Evolutionary conservation across 1,140 invertebrate species (phyloP), one percentile per base, ranked within the genome.

Genomic region (Danaus plexippus): DNA sequence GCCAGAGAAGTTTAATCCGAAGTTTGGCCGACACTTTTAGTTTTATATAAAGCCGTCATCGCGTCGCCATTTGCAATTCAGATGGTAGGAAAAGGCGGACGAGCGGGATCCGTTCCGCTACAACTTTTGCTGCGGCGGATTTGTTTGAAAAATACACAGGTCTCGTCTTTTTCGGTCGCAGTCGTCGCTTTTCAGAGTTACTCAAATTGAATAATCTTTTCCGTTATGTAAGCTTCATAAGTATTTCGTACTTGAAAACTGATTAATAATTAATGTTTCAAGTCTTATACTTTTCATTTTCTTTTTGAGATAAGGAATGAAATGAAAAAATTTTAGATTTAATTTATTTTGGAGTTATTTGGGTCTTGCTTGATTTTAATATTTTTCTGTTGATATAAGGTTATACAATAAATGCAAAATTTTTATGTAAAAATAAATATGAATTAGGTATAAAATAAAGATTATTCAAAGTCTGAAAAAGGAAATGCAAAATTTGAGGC

Each of bases 11-110:
- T 80, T 85, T 85, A 83, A 85, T 85, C 71, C 71, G 71, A 84
- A 85, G 80, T 85, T 85, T 78, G 80, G 65, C 71, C 66, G 77
- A 82, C 77, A 82, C 76, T 84, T 85, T 82, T 82, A 82, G 80
- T 83, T 85, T 75, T 75, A 75, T 77, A 75, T 75, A 77, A 79
- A 77, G 73, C 69, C 78, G 77, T 82, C 80, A 79, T 80, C 75
- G 68, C 74, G 65, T 62, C 63, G 73, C 69, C 69, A 85, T 85
- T 85, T 83, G 80, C 82, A 85, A 85, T 85, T 80, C 80, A 83
- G 75, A 85, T 82, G 47, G 69, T 75, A 61, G 71, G 73, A 81
- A 84, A 84, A 77, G 78, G 77, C 80, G 75, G 73, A 70, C 70
- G 69, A 63, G 61, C 55, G 53, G 68, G 61, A 69, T 73, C 68